These are phyloP conservation scores for Climacteris rufus DNA, from an alignment of 2,113 vertebrate species.

Conservation along the genomic window DNA sequence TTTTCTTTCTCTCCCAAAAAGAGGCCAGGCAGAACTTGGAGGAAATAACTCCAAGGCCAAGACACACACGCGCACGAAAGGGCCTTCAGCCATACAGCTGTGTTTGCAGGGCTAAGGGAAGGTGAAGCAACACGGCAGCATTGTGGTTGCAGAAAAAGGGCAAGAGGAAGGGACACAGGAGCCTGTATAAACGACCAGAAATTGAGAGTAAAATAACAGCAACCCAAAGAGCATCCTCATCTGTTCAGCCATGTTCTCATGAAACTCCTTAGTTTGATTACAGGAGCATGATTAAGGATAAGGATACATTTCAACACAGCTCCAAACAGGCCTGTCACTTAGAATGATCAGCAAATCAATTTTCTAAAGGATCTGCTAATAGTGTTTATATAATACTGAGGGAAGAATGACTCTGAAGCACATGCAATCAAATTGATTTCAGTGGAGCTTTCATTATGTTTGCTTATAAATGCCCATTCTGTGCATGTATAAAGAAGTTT, in stretches of 20 bases:
- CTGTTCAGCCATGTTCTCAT: neutral
- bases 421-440: neutral
- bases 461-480: neutral
- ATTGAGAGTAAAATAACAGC: neutral
- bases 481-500: neutral
- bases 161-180: neutral
- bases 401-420: neutral
- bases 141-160: neutral
- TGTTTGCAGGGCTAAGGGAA: neutral
- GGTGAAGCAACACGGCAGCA: neutral
- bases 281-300: neutral
- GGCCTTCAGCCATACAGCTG: neutral
- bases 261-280: neutral
- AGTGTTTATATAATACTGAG: neutral
- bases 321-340: neutral
- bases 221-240: neutral
- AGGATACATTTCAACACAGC: neutral
- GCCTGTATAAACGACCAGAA: rapidly evolving
- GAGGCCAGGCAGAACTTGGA: neutral
- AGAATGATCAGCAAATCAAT: neutral
- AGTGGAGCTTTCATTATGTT: neutral
- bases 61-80: neutral
- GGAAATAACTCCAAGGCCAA: neutral
- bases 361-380: neutral
- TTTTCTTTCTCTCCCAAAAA: neutral